Evolutionary conservation across 2,888 invertebrate genomes (phyloP).

Genomic region (Dolomedes plantarius): DNA sequence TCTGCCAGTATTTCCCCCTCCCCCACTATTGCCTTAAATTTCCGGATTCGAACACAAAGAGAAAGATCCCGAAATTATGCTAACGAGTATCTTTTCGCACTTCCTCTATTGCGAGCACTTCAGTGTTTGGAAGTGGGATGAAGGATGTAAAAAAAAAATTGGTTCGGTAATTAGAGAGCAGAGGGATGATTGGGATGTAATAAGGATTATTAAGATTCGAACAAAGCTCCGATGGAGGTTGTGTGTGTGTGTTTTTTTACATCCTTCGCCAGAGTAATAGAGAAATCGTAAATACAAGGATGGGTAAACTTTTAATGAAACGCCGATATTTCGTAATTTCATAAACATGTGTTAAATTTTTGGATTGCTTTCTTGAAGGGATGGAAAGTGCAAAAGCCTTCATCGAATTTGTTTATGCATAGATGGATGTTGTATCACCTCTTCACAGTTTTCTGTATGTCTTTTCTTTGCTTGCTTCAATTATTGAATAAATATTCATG

Average conservation of each 20-base stretch:
- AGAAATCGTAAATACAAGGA: conserved; percentile 1
- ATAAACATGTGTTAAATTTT: conserved; percentile 18
- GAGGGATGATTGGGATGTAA: conserved; percentile 4
- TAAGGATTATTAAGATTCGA: conserved; percentile 14
- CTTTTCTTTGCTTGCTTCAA: no score
- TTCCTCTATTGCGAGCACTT: conserved; percentile 38
- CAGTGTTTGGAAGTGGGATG: conserved; percentile 17
- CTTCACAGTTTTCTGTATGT: no score
- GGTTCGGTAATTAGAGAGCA: conserved; percentile 11
- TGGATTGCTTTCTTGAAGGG: not conserved
- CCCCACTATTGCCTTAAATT: conserved; percentile 41
- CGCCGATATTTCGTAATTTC: conserved; percentile 11
- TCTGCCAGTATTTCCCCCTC: conserved; percentile 27
- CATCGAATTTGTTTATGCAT: not conserved
- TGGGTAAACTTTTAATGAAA: conserved; percentile 15
- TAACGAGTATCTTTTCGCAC: conserved; percentile 52
- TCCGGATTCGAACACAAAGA: conserved; percentile 57
- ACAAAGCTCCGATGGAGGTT: not conserved
- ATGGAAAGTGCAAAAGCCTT: not conserved
- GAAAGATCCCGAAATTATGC: conserved; percentile 60
- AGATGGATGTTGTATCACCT: no score
- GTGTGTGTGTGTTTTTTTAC: no score
- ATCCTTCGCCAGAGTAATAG: not conserved
- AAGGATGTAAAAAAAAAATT: not conserved
- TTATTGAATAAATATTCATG: no score